phyloP scores from a whole-genome alignment of 2,797 vertebrate species.

The Eulemur coronatus region DNA sequence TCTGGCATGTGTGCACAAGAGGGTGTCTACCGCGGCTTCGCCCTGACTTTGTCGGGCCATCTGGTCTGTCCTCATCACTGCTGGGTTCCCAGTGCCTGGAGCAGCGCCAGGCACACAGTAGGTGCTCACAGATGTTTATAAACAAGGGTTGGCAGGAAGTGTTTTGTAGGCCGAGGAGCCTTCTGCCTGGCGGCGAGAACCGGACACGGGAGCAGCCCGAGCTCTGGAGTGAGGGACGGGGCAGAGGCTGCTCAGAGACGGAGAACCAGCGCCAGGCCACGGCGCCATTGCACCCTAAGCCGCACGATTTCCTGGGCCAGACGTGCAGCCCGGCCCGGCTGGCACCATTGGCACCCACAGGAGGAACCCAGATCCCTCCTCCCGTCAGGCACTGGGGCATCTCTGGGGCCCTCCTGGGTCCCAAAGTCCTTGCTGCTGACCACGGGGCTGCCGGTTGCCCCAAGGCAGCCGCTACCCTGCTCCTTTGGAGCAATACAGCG shows the following conservation, averaged over 20 bases:
- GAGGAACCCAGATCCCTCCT: not conserved
- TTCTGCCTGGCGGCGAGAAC: rapidly evolving
- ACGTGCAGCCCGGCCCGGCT: rapidly evolving
- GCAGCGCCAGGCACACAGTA: rapidly evolving
- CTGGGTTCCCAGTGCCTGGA: not conserved
- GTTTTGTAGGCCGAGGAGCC: rapidly evolving
- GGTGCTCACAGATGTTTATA: not conserved
- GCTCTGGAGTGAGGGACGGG: rapidly evolving
- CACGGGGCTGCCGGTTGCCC: rapidly evolving
- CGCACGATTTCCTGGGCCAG: rapidly evolving
- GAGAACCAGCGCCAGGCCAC: not conserved
- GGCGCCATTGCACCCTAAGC: rapidly evolving
- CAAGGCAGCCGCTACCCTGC: rapidly evolving
- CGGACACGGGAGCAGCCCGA: rapidly evolving
- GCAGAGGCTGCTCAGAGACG: rapidly evolving
- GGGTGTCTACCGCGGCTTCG: rapidly evolving
- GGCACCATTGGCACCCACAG: rapidly evolving
- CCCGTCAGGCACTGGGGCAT: rapidly evolving
- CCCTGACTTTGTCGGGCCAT: too few relatives aligned
- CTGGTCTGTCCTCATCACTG: rapidly evolving
- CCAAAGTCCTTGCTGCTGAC: not conserved
- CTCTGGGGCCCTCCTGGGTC: not conserved
- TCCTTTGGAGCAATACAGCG: rapidly evolving
- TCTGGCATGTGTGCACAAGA: rapidly evolving
- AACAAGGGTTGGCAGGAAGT: too few relatives aligned